These are phyloP conservation scores for Rhinatrema bivittatum DNA, from an alignment of 2,797 vertebrate species.

Conservation along the genomic window DNA sequence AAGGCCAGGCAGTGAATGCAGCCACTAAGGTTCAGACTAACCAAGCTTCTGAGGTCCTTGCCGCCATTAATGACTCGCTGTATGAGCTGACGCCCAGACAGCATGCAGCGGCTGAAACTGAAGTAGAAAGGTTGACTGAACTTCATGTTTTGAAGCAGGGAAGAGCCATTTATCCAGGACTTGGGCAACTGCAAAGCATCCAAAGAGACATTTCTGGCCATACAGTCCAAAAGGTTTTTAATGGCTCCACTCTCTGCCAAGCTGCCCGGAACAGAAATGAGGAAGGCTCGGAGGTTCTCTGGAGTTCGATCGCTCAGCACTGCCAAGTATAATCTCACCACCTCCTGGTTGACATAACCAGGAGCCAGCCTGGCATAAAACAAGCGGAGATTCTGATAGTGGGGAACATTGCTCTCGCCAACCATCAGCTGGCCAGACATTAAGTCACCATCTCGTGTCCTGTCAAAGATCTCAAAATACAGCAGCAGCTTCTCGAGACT, in stretches of 20 bases:
- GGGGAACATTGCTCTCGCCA: slow-evolving; percentile 92
- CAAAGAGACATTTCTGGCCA: slow-evolving; percentile 66
- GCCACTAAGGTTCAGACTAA: slow-evolving; percentile 85
- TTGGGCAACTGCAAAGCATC: slow-evolving; percentile 88
- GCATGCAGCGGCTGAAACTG: slow-evolving; percentile 83
- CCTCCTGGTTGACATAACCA: slow-evolving; percentile 83
- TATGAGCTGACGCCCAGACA: slow-evolving; percentile 74
- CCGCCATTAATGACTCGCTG: slow-evolving; percentile 65
- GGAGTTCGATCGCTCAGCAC: slow-evolving; percentile 87
- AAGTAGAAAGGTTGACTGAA: slow-evolving; percentile 84
- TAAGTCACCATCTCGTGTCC: slow-evolving; percentile 78
- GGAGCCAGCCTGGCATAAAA: slow-evolving; percentile 89
- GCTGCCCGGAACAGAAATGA: slow-evolving; percentile 84
- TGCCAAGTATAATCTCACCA: slow-evolving; percentile 87
- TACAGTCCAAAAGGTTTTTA: slow-evolving; percentile 63
- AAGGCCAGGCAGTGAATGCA: slow-evolving; percentile 74
- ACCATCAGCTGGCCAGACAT: slow-evolving; percentile 90
- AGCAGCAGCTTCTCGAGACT: slow-evolving; percentile 80
- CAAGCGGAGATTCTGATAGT: slow-evolving; percentile 86
- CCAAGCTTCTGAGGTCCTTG: slow-evolving; percentile 68
- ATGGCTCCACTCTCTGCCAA: slow-evolving; percentile 70
- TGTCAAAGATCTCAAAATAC: slow-evolving; percentile 86
- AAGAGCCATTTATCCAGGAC: slow-evolving; percentile 79
- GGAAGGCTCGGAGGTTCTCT: slow-evolving; percentile 78
- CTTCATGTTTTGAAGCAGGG: slow-evolving; percentile 74